phyloP scores from a whole-genome alignment of 1,140 invertebrate genomes.

The Caenorhabditis elegans region WBcel235 BX284604.4:5067501-5068000 shows the following conservation, averaged over 20 bases:
- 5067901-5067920: constrained; percentile 47
- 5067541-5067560: not conserved
- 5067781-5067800: not conserved
- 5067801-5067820: constrained; percentile 35
- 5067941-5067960: constrained; percentile 42
- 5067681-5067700: not conserved
- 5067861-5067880: constrained; percentile 48
- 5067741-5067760: constrained; percentile 43
- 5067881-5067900: constrained; percentile 47
- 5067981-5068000: not conserved
- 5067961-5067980: constrained; percentile 46
- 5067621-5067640: constrained; percentile 44
- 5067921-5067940: constrained; percentile 39
- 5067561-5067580: constrained; percentile 46
- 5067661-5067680: constrained; percentile 38
- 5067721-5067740: constrained; percentile 20
- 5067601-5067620: constrained; percentile 40
- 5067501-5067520: constrained; percentile 11
- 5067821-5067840: constrained; percentile 40
- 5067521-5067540: constrained; percentile 3
- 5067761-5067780: constrained; percentile 35
- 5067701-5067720: not conserved
- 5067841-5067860: constrained; percentile 45
- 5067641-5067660: constrained; percentile 43
- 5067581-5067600: not conserved